Conservation (phyloP, 2,888 invertebrate genomes). For the Coremacera marginata region DNA sequence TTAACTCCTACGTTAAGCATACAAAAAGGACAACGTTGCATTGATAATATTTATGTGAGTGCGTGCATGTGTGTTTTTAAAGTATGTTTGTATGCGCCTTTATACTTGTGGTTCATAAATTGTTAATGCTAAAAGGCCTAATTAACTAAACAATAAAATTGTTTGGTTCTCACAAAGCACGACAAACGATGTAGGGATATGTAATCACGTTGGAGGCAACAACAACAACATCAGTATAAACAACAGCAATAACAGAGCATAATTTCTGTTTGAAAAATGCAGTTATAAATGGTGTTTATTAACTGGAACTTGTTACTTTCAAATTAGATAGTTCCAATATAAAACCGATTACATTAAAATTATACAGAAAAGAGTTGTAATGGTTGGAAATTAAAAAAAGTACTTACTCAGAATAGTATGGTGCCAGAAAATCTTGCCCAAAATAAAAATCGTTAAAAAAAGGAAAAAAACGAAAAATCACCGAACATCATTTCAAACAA, state of each 20-base stretch:
- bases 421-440: too few species aligned
- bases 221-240: slow-evolving; percentile 2
- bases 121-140: slow-evolving; percentile 55
- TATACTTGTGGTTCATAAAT: slow-evolving; percentile 52
- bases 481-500: too few species aligned
- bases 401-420: too few species aligned
- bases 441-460: too few species aligned
- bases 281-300: too few species aligned
- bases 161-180: slow-evolving; percentile 38
- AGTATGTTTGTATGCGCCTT: slow-evolving; percentile 43
- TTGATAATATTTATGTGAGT: slow-evolving; percentile 29
- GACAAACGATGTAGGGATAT: too few species aligned
- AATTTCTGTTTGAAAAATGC: not conserved
- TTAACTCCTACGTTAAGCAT: slow-evolving; percentile 40
- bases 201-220: slow-evolving; percentile 49
- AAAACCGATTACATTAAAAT: not conserved
- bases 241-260: slow-evolving; percentile 53
- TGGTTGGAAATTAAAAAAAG: too few species aligned
- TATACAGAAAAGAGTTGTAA: too few species aligned
- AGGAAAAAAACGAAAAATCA: too few species aligned
- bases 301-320: too few species aligned
- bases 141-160: slow-evolving; percentile 57
- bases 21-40: slow-evolving; percentile 30
- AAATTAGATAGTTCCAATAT: too few species aligned
- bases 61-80: slow-evolving; percentile 29